Evolutionary conservation across 1,140 invertebrate species (phyloP).

Genomic region (Polyergus mexicanus): DNA sequence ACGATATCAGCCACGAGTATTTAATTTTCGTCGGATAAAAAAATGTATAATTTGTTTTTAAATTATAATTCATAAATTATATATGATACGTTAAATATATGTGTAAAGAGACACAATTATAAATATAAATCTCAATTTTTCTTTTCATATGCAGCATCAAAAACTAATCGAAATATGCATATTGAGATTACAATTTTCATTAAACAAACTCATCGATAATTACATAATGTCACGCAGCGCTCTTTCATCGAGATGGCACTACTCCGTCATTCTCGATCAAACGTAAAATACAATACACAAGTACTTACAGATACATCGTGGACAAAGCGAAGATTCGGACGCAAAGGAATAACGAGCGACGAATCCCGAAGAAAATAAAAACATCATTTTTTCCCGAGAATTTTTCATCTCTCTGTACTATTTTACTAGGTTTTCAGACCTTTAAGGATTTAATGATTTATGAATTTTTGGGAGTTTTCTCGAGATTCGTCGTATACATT

Average conservation of each 20-base stretch:
- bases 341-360: background rate
- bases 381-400: background rate
- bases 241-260: constrained; percentile 66
- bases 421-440: background rate
- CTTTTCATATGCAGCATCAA: background rate
- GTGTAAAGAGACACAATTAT: background rate
- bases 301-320: constrained; percentile 71
- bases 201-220: constrained; percentile 32
- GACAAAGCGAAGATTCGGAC: constrained; percentile 52
- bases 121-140: background rate
- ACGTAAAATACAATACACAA: constrained; percentile 71
- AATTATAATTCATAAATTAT: constrained; percentile 26
- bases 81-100: background rate
- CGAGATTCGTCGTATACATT: constrained; percentile 6
- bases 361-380: constrained; percentile 17
- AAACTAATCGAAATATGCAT: background rate
- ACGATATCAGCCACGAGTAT: background rate
- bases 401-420: background rate
- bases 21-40: background rate
- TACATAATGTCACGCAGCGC: constrained; percentile 47
- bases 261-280: constrained; percentile 46
- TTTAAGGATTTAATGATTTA: background rate
- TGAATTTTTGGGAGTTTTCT: background rate
- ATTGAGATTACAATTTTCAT: background rate
- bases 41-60: background rate